Percentiles rank a stretch among this genome's conserved stretches.
These are phyloP conservation scores for Centruroides vittatus DNA, from an alignment of 1,140 invertebrate genomes.

Conservation along the genomic window DNA sequence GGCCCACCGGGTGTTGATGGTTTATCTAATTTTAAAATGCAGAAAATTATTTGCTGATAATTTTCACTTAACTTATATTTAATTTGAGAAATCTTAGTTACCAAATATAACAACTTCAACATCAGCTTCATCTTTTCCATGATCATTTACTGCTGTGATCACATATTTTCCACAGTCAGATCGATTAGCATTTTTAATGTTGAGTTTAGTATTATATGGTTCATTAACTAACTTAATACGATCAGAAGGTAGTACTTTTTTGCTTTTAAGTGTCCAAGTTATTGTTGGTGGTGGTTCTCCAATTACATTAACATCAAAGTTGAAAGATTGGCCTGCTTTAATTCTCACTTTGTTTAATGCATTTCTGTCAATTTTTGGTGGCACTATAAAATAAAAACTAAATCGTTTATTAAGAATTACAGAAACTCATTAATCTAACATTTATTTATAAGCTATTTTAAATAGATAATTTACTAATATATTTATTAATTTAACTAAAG, in stretches of 20 bases:
- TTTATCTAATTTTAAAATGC: conserved; percentile 43
- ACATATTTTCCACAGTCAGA: conserved; percentile 83
- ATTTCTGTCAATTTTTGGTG: conserved; percentile 70
- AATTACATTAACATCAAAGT: conserved; percentile 84
- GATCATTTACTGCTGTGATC: conserved; percentile 80
- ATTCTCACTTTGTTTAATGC: conserved; percentile 73
- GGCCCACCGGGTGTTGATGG: conserved; percentile 79
- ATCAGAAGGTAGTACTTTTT: conserved; percentile 16
- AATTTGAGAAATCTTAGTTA: conserved; percentile 26
- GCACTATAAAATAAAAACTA: conserved; percentile 21
- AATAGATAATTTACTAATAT: too few species aligned
- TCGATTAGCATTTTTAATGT: conserved; percentile 65
- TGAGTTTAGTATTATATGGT: conserved; percentile 77
- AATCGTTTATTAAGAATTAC: too few species aligned
- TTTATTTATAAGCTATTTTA: too few species aligned
- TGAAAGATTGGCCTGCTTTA: conserved; percentile 84
- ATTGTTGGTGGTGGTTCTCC: conserved; percentile 90
- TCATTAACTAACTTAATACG: conserved; percentile 25
- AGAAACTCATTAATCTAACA: too few species aligned
- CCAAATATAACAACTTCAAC: conserved; percentile 85
- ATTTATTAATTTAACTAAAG: too few species aligned
- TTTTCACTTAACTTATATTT: too few species aligned
- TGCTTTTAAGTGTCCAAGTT: conserved; percentile 54
- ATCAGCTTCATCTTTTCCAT: conserved; percentile 79
- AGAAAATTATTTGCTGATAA: too few species aligned